phyloP scores from a whole-genome alignment of 2,797 vertebrate genomes.

The Platalea minor region DNA sequence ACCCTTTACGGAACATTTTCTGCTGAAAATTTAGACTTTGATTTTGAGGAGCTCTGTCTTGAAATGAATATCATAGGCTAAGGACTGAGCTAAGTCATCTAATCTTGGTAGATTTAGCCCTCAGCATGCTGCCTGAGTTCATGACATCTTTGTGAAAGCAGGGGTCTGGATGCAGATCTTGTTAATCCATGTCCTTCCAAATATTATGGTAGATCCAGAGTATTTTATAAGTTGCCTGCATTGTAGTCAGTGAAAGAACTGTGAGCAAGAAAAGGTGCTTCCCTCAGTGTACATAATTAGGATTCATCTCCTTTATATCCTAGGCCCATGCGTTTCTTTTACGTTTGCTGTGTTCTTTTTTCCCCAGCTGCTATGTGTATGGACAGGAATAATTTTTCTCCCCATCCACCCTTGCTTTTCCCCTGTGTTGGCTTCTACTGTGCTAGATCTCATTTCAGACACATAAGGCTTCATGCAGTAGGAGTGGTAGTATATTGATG shows the following conservation, averaged over 20 bases:
- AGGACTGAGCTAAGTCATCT: neutral
- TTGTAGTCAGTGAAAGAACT: neutral
- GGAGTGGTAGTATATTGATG: neutral
- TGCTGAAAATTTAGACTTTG: neutral
- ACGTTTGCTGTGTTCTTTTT: neutral
- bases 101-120: neutral
- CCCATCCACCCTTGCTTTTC: neutral
- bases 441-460: neutral
- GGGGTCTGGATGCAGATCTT: neutral
- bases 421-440: neutral
- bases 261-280: neutral
- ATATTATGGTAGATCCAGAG: neutral
- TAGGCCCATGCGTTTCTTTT: neutral
- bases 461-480: neutral
- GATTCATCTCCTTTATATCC: neutral
- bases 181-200: neutral
- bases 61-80: neutral
- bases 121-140: neutral
- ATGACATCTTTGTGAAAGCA: neutral
- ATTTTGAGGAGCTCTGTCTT: neutral
- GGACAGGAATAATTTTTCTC: neutral
- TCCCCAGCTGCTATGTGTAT: neutral
- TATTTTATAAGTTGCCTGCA: neutral
- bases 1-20: neutral
- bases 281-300: neutral